Evolutionary conservation across 2,113 vertebrate species (phyloP), one percentile per base, ranked within the genome.

Genomic region (Urocitellus parryii): DNA sequence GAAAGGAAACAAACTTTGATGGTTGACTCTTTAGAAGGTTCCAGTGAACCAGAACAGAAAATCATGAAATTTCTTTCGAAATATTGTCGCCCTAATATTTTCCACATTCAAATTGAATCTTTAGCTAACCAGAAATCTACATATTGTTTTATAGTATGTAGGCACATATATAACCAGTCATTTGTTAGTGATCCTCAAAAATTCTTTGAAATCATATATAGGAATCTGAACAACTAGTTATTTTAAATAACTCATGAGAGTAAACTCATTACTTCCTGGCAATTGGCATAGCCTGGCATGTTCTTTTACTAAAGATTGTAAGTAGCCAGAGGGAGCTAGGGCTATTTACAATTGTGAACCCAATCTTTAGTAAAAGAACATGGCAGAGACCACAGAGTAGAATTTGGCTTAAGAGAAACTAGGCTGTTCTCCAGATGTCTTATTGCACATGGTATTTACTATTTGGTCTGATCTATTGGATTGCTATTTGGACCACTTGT

Each of bases 1-100:
- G 37, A 45, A 76, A 97, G 25, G 77, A 85, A 93, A 48, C 2
- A 88, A 20, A 67, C 82, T 83, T 93, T 61, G 45, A 9, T 27
- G 39, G 20, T 17, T 79, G 82, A n/a, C 34, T 86, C 29, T 58
- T 93, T 81, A 6, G 51, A 61, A 86, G 63, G 53, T 56, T 68
- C 56, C 37, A 42, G 11, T 87, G 63, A 91, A 45, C 8, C 10
- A 70, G 42, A 61, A 42, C 34, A 85, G 7, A 74, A 68, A 88
- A 84, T 81, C 53, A 18, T 18, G 13, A 76, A 88, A 82, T 77
- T 27, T 9, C 45, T 51, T 88, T 72, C 29, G 32, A 45, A 45
- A 81, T 72, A 11, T 42, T 87, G 22, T 73, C 84, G 77, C 34
- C 32, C 27, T 80, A 90, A 56, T 8, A 80, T 61, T 76, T 76